These are phyloP conservation scores for Syngnathus scovelli DNA, from an alignment of 2,113 vertebrate species.

Conservation along the genomic window DNA sequence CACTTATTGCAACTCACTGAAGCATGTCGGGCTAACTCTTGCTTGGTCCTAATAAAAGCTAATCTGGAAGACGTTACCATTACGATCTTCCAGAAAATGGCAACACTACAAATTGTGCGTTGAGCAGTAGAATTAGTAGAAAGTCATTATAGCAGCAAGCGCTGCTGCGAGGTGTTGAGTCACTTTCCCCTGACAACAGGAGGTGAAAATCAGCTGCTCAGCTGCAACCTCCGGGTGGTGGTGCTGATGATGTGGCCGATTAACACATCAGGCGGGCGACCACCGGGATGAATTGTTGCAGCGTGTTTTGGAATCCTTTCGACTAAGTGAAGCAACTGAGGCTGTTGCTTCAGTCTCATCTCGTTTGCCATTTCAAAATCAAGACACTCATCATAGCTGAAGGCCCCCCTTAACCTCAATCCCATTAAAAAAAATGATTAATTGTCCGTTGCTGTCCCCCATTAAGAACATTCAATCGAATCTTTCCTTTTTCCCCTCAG, in stretches of 20 bases:
- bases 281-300: not conserved
- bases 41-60: slow-evolving; percentile 57
- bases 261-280: slow-evolving; percentile 16
- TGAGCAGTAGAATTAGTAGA: slow-evolving; percentile 67
- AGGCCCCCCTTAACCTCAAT: too few relatives aligned
- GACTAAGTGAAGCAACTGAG: not conserved
- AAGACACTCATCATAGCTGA: too few relatives aligned
- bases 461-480: not conserved
- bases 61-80: slow-evolving; percentile 70
- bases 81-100: slow-evolving; percentile 60
- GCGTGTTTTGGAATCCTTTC: not conserved
- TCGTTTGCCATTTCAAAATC: too few relatives aligned
- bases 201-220: slow-evolving; percentile 36
- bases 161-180: slow-evolving; percentile 28
- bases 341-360: not conserved
- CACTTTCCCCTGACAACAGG: slow-evolving; percentile 40
- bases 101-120: slow-evolving; percentile 34
- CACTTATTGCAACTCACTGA: slow-evolving; percentile 60
- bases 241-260: slow-evolving; percentile 4
- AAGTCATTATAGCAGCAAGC: slow-evolving; percentile 62
- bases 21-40: slow-evolving; percentile 45
- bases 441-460: not conserved
- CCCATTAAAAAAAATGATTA: not conserved
- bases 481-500: not conserved
- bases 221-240: slow-evolving; percentile 19